Conservation (phyloP, 2,797 vertebrate species). For the Chaenodraco wilsoni region DNA sequence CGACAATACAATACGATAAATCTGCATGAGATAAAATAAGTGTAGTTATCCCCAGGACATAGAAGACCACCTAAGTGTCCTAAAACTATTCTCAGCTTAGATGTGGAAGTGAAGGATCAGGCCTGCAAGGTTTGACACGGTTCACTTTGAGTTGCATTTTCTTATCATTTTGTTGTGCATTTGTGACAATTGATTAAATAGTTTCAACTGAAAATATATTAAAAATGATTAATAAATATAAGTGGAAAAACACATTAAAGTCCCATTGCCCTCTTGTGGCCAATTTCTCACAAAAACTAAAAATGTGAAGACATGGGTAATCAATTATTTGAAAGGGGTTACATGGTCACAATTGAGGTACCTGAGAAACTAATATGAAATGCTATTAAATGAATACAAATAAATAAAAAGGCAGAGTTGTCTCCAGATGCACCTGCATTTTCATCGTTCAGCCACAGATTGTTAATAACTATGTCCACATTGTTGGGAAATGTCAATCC, state of each 20-base stretch:
- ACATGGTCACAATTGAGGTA: not conserved
- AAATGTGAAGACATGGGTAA: not conserved
- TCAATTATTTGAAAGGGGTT: not conserved
- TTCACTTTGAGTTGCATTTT: not conserved
- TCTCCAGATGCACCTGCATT: slow-evolving; percentile 25
- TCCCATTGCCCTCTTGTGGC: slow-evolving; percentile 18
- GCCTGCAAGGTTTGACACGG: not conserved
- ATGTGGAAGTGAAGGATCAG: not conserved
- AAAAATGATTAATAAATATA: not conserved
- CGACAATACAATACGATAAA: no score
- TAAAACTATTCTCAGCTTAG: not conserved
- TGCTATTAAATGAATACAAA: not conserved
- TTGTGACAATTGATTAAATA: not conserved
- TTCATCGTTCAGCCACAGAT: slow-evolving; percentile 12
- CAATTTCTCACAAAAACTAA: not conserved
- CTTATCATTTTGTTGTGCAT: not conserved
- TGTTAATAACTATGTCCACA: slow-evolving; percentile 25
- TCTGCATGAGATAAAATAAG: not conserved
- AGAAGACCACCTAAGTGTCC: not conserved
- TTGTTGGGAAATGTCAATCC: slow-evolving; percentile 31
- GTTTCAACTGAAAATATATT: not conserved
- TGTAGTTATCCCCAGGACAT: not conserved
- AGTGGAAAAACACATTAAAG: not conserved
- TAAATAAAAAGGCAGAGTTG: not conserved
- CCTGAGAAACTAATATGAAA: not conserved